Conservation (phyloP, 2,113 vertebrate species). For the Coracopsis vasa region DNA sequence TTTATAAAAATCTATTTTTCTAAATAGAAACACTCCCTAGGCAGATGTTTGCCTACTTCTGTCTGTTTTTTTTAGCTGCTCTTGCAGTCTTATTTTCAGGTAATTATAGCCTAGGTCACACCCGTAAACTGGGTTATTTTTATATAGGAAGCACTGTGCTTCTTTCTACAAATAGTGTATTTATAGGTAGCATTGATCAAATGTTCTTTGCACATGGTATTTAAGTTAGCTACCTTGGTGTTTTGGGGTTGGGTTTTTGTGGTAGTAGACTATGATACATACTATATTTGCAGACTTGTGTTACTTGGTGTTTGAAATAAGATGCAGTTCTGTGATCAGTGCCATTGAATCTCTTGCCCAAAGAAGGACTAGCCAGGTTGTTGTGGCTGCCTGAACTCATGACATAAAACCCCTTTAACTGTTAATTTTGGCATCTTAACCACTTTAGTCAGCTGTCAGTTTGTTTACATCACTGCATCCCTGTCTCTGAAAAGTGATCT, state of each 20-base stretch:
- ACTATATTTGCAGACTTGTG: constrained; percentile 44
- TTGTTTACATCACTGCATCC: background rate
- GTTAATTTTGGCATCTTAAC: constrained; percentile 5
- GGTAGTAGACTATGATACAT: constrained; percentile 12
- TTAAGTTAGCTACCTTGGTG: constrained; percentile 68
- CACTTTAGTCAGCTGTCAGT: background rate
- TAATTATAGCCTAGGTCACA: constrained; percentile 65
- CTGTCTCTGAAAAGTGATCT: background rate
- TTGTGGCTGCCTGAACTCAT: constrained; percentile 10
- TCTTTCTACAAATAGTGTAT: constrained; percentile 63
- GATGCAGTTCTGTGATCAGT: background rate
- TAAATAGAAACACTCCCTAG: constrained; percentile 32
- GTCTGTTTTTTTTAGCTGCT: constrained; percentile 49
- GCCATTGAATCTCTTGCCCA: background rate
- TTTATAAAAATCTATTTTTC: constrained; percentile 62
- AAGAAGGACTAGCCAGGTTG: background rate
- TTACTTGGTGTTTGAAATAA: constrained; percentile 9
- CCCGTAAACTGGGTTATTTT: constrained; percentile 64
- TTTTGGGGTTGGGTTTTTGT: background rate
- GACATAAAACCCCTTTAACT: background rate
- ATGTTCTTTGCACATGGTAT: constrained; percentile 66
- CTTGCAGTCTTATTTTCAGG: constrained; percentile 58
- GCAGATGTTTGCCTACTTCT: constrained; percentile 47
- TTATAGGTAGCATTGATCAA: constrained; percentile 69
- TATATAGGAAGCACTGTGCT: constrained; percentile 57